Base-by-base conservation (phyloP, 2,888 invertebrate genomes). In the Lithophane leautieri region DNA sequence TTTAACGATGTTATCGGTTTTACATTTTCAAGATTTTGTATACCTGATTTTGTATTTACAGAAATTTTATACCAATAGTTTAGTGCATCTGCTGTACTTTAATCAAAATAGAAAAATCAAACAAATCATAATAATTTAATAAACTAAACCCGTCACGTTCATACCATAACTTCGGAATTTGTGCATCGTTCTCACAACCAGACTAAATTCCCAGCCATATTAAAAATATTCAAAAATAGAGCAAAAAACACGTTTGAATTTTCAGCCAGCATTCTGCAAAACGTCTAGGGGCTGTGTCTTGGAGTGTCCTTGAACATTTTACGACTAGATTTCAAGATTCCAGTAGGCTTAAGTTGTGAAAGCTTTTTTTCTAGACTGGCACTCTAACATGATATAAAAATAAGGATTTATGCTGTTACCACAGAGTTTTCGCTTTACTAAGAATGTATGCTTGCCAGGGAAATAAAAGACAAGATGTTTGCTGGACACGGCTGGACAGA, bases 271-370 rank as follows among this genome's bases (percentile, higher is more conserved):
- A 78, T 78, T 85, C 82, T 65, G 54, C 70, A 63, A 69, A 71
- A 71, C 70, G 70, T 82, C 74, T 73, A 61, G 34, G 56, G 82
- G 79, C 65, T 66, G 65, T 65, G 73, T 78, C 74, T 76, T 67
- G 50, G 47, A 85, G 83, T 75, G 74, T 65, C 69, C 83, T 85
- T 82, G 71, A 85, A 58, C 69, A 61, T 85, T 85, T 86, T 74
- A 85, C 56, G 83, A 74, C 73, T 42, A 72, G 71, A 76, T 76
- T 73, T 34, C 74, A 56, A 72, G 75, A 75, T 75, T 78, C 52
- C 80, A 79, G 72, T 62, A 83, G 76, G 75, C 76, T 85, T 71
- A 72, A 68, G 68, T 75, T 58, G 67, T 74, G 60, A 76, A 85
- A 66, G 52, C 62, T 66, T 73, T 83, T 84, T 74, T 74, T 83